A percentile compares a stretch with the other conserved stretches of the same genome.
Evolutionary conservation across 92 coral and sea anemone species (phyloP).

Genomic region (Porites divaricata): DNA sequence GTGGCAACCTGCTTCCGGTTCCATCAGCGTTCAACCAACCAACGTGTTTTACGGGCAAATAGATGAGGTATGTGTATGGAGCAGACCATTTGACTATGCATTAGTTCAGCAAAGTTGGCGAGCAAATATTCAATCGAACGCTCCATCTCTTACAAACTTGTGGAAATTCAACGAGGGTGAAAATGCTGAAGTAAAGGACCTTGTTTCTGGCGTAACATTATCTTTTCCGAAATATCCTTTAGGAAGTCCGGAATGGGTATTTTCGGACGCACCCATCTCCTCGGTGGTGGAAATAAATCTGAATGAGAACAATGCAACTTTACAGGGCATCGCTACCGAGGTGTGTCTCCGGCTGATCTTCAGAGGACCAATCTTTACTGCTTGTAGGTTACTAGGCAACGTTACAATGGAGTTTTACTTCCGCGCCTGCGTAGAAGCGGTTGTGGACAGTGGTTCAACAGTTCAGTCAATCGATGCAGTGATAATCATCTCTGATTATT

Average conservation of each 20-base stretch:
- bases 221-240: constrained; percentile 84
- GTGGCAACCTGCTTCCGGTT: constrained; percentile 98
- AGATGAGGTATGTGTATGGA: constrained; percentile 94
- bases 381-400: constrained; percentile 74
- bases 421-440: constrained; percentile 79
- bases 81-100: constrained; percentile 89
- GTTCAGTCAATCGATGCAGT: constrained; percentile 77
- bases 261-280: constrained; percentile 94
- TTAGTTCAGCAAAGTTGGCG: constrained; percentile 86
- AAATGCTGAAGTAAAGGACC: constrained; percentile 74
- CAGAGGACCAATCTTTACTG: constrained; percentile 66
- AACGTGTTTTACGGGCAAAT: constrained; percentile 81
- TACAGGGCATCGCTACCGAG: constrained; percentile 59
- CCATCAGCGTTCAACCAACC: constrained; percentile 63
- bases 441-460: constrained; percentile 68
- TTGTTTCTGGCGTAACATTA: constrained; percentile 67
- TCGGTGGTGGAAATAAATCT: constrained; percentile 65
- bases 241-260: constrained; percentile 87
- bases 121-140: constrained; percentile 70
- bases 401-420: constrained; percentile 79
- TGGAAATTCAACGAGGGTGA: constrained; percentile 97
- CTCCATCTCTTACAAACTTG: constrained; percentile 73
- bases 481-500: constrained; percentile 88
- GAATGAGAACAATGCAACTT: constrained; percentile 72
- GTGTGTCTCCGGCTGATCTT: constrained; percentile 71